A percentile compares a stretch with the other conserved stretches of the same genome.
Conservation (phyloP, 2,113 vertebrate genomes). For the Tonatia bakeri region DNA sequence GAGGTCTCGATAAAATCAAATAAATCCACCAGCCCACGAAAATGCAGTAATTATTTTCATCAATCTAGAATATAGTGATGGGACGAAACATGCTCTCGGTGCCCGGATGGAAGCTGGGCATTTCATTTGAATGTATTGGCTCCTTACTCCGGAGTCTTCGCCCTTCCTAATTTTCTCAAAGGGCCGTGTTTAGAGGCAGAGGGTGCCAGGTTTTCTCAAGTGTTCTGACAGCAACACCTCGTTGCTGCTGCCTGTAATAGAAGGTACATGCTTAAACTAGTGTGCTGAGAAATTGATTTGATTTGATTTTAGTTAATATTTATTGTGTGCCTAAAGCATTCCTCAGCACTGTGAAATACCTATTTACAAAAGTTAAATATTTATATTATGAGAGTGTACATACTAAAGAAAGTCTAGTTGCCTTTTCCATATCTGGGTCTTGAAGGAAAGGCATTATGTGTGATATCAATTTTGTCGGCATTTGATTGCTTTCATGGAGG, state of each 20-base stretch:
- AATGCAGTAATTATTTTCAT: neutral
- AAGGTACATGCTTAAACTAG: neutral
- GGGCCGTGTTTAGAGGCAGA: neutral
- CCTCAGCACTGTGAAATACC: neutral
- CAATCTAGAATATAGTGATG: neutral
- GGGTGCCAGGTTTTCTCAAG: neutral
- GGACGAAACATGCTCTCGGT: neutral
- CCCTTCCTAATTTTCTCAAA: neutral
- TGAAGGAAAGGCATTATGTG: neutral
- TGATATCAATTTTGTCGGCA: neutral
- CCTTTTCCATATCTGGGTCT: neutral
- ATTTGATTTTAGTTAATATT: conserved; percentile 32
- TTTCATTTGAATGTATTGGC: neutral
- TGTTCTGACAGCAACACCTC: neutral
- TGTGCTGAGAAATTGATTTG: neutral
- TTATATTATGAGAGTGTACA: neutral
- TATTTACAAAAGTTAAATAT: conserved; percentile 13
- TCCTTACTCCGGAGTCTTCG: neutral
- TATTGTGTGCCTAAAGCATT: conserved; percentile 38
- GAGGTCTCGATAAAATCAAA: neutral
- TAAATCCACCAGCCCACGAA: neutral
- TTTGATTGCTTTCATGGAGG: conserved; percentile 1
- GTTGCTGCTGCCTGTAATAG: neutral
- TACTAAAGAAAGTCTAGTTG: neutral
- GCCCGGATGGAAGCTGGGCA: neutral